Evolutionary conservation across 2,797 vertebrate species (phyloP), one percentile per base, ranked within the genome.

Genomic region (Taeniopygia guttata): DNA sequence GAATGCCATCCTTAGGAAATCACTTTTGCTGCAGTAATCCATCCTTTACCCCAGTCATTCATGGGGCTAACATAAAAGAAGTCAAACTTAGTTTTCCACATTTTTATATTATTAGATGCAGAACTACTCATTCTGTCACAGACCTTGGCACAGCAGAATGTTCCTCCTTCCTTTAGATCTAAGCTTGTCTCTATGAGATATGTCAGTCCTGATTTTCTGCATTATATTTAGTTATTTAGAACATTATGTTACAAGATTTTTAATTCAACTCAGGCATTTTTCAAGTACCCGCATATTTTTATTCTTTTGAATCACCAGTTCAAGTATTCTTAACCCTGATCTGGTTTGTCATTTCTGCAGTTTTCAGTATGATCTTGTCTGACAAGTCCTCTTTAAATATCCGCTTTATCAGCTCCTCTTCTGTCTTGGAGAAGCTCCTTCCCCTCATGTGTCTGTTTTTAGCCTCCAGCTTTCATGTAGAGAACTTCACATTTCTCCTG

Each of bases 361-460:
- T 64, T 93, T 89, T 91, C 54, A 55, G 58, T 89, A 26, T 63
- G 62, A 73, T 87, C 64, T 84, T 32, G 79, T 94, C 92, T 96
- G 76, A 75, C 92, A 88, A 91, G 66, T 78, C 30, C 40, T 94
- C 79, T 89, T 93, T 66, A 89, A 93, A 76, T 91, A 94, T 84
- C 84, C 89, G 75, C 89, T 89, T 40, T 66, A 32, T 93, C 87
- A 94, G 73, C 72, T 89, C 38, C 54, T 90, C 59, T 68, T 66
- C 78, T 78, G 42, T 78, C 82, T 89, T 78, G 52, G 48, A 83
- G 88, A 85, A 85, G 62, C 34, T 89, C 54, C 63, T 95, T 87
- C 75, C 85, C 32, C n/a, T 59, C 34, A 21, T 66, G 7, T 56
- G 46, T 64, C 84, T 90, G 78, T 63, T 80, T 90, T 80, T 87